These are phyloP conservation scores for Argopecten irradians DNA, from an alignment of 1,140 invertebrate genomes.

Conservation along the genomic window DNA sequence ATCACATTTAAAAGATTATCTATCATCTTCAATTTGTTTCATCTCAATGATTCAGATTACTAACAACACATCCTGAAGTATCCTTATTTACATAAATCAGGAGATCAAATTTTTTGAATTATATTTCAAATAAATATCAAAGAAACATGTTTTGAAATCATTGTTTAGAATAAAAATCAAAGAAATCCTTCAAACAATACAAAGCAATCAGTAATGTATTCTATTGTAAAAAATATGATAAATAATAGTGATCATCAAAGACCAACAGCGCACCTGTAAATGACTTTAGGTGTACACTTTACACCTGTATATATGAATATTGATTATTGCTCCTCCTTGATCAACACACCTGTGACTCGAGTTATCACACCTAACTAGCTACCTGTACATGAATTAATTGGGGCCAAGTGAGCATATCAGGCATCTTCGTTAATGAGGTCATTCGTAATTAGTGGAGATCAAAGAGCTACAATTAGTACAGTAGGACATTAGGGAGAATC, in stretches of 20 bases:
- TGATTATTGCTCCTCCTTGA: background rate
- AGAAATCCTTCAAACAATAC: conserved; percentile 10
- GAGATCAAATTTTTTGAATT: background rate
- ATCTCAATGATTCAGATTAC: background rate
- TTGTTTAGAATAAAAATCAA: too few relatives aligned
- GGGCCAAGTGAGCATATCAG: background rate
- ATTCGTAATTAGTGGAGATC: background rate
- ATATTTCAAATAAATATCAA: background rate
- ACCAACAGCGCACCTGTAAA: background rate
- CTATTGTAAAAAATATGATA: background rate
- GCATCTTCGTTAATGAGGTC: background rate
- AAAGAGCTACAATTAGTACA: background rate
- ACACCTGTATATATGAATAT: background rate
- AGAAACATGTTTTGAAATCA: too few relatives aligned
- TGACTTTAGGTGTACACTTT: background rate
- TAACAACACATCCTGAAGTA: background rate
- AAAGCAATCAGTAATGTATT: background rate
- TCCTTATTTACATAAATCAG: background rate
- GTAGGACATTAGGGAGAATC: background rate
- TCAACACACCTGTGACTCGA: background rate
- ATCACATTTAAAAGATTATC: conserved; percentile 3
- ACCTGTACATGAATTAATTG: background rate
- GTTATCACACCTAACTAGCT: background rate
- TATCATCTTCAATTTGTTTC: background rate
- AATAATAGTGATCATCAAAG: background rate